Base-by-base conservation (phyloP, 1,140 invertebrate species). In the Brachionus manjavacas region DNA sequence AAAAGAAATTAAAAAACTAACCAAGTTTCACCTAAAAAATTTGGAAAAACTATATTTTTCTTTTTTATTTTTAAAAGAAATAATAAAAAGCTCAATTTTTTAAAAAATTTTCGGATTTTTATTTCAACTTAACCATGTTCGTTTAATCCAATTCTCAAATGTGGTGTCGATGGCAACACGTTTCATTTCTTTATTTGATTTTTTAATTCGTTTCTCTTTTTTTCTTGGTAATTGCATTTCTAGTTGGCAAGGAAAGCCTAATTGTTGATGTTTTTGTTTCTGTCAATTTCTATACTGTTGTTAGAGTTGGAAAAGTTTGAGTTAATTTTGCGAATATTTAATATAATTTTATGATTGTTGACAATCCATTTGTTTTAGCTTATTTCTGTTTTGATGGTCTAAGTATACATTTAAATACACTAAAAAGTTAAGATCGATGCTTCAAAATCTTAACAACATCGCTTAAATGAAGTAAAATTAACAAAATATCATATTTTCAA, bases 81-180 rank as follows among this genome's bases (percentile, higher is more conserved):
- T 76, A 76, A 25, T 25, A 76, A 76, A 49, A 76, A 49, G 39
- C 41, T 76, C 12, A n/a, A 35, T 49, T 46, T 76, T 74, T 76
- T 28, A 20, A 35, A 76, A 76, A 46, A 14, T 49, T 49, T 76
- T 76, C 23, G 12, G 35, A 72, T 39, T 39, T 41, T 72, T 41
- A 39, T 72, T 72, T 72, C 68, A 72, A 72, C 25, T 25, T 25
- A 49, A 76, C n/a, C 46, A 49, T 16, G 41, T 76, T 76, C 43
- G 72, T 76, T 76, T 76, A 46, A 46, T 76, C 72, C 39, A 41
- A 74, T 74, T 43, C 70, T 76, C 72, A 25, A 76, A 76, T 76
- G 72, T 76, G 72, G 72, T 76, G 72, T 76, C 72, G 72, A 76
- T 76, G 72, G 72, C 72, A 76, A 76, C 72, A 76, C 68, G 35